Conservation (phyloP, 2,113 vertebrate species). For the Fulica atra region DNA sequence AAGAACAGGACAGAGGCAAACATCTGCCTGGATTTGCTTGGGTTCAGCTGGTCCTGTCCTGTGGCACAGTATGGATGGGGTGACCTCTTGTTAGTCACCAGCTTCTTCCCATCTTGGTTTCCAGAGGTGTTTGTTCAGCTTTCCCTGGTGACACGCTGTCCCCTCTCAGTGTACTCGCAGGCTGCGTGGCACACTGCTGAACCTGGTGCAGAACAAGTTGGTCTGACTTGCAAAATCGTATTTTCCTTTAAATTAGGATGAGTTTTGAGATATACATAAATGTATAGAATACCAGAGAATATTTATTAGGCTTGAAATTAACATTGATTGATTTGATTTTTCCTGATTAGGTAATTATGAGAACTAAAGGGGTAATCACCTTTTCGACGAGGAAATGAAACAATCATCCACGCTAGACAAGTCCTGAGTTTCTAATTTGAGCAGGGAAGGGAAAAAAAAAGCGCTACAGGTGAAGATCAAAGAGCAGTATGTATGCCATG, state of each 20-base stretch:
- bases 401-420: constrained; percentile 48
- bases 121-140: background rate
- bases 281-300: constrained; percentile 59
- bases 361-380: constrained; percentile 65
- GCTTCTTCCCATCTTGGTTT: background rate
- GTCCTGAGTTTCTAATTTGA: constrained; percentile 58
- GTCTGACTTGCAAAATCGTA: background rate
- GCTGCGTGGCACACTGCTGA: background rate
- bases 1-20: background rate
- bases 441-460: background rate
- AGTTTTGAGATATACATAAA: constrained; percentile 45
- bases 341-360: constrained; percentile 67
- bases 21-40: background rate
- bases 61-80: background rate
- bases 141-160: background rate
- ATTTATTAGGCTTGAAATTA: constrained; percentile 71
- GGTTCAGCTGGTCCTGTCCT: background rate
- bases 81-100: background rate
- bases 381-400: constrained; percentile 60
- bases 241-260: constrained; percentile 35
- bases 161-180: background rate
- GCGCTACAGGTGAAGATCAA: background rate
- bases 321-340: constrained; percentile 69
- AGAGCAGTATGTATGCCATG: background rate
- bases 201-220: background rate